Base-by-base conservation (phyloP, 1,140 invertebrate species). In the Proctacanthus coquilletti region DNA sequence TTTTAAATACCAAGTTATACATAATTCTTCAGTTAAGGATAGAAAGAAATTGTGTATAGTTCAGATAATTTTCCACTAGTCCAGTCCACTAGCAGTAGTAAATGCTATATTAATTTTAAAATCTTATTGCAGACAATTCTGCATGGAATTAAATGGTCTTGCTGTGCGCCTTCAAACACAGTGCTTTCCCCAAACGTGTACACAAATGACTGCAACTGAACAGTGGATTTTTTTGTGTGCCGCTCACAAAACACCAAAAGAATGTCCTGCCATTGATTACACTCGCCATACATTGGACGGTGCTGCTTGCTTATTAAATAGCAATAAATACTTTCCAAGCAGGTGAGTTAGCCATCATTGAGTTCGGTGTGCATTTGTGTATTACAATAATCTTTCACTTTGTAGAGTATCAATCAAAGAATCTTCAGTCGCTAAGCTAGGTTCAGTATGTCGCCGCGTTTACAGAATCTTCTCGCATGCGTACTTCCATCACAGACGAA, bases 191-290 rank as follows among this genome's bases (percentile, higher is more conserved):
- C 84, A 92, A 45, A 91, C 80, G 3, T 99, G 96, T 60, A 92
- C 83, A 30, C 94, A 99, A 66, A 99, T 99, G 96, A 99, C 95
- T 30, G 96, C 96, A 4, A 99, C 95, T 13, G 94, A 98, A 66
- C 95, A 99, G 55, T 99, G 95, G 95, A 98, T 98, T 60, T 98
- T 98, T 64, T 68, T 99, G 21, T 99, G 96, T 74, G 96, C 96
- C 41, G 94, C 95, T 33, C 96, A 99, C 60, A 98, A 98, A 73
- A 97, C 94, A 43, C 96, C 96, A 17, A 98, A 98, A 66, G 95
- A 99, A 75, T 99, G 96, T 66, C 89, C 95, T 38, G 96, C 96
- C 14, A 98, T 99, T 60, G 95, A 99, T 64, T 99, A 99, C 53
- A 98, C 95, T 2, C 70, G 95, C 48, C 96, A 99, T 59, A 99